These are phyloP conservation scores for Bombus difficillimus DNA, from an alignment of 1,140 invertebrate species.

Conservation along the genomic window DNA sequence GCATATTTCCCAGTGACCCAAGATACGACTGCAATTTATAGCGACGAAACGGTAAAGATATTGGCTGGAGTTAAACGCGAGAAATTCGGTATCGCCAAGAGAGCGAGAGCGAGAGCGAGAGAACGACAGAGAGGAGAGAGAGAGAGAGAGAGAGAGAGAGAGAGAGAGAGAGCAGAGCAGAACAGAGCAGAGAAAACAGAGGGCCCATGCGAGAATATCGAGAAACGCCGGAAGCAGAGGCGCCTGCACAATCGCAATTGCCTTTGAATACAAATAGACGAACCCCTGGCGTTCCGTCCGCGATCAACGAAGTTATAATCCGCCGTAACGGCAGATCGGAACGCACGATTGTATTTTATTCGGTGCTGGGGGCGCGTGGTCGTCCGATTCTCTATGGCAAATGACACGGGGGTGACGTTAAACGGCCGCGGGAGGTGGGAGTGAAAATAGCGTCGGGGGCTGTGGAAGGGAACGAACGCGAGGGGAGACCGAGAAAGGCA, in stretches of 20 bases:
- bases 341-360: constrained; percentile 19
- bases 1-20: background rate
- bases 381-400: background rate
- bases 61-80: background rate
- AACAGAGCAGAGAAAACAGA: background rate
- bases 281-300: background rate
- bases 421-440: background rate
- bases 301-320: constrained; percentile 29
- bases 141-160: background rate
- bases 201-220: background rate
- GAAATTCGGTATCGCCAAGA: background rate
- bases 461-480: background rate
- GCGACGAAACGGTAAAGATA: background rate
- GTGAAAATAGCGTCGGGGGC: constrained; percentile 4
- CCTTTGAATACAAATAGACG: constrained; percentile 27
- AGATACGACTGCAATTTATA: background rate
- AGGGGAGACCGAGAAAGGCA: constrained; percentile 47
- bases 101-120: background rate
- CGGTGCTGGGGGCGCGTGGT: background rate
- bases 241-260: background rate
- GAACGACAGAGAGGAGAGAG: no score
- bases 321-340: constrained; percentile 1
- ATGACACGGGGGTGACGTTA: background rate
- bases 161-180: background rate
- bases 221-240: background rate